Evolutionary conservation across 1,140 invertebrate genomes (phyloP).

Genomic region (Oreohelix idahoensis): DNA sequence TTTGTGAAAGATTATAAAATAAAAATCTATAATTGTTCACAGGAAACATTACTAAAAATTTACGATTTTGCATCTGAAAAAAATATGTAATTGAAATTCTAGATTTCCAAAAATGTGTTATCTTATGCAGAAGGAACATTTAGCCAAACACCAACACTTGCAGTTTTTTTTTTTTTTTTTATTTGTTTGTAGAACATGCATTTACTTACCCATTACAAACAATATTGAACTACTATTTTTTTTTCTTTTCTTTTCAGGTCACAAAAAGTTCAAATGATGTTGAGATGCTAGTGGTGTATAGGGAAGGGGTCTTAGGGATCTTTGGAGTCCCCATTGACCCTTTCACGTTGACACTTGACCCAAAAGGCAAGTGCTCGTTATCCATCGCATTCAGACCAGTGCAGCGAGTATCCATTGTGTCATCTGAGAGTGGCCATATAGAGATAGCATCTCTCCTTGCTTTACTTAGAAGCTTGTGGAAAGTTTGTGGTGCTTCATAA

Average conservation of each 20-base stretch:
- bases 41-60: no score
- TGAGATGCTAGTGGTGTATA: not conserved
- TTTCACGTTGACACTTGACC: slow-evolving; percentile 20
- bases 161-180: no score
- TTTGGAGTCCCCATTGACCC: slow-evolving; percentile 29
- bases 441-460: slow-evolving; percentile 7
- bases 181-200: no score
- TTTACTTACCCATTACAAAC: no score
- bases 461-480: slow-evolving; percentile 12
- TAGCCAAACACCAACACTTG: no score
- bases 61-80: no score
- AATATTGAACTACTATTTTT: no score
- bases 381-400: slow-evolving; percentile 17
- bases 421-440: not conserved
- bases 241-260: not conserved
- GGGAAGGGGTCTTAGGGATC: not conserved
- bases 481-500: slow-evolving; percentile 16
- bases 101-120: no score
- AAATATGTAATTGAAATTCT: no score
- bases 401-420: slow-evolving; percentile 2
- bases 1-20: no score
- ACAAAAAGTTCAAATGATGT: not conserved
- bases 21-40: no score
- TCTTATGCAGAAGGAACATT: no score
- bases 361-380: not conserved